These are phyloP conservation scores for Aphelocoma californica DNA, from an alignment of 2,797 vertebrate genomes.

Conservation along the genomic window DNA sequence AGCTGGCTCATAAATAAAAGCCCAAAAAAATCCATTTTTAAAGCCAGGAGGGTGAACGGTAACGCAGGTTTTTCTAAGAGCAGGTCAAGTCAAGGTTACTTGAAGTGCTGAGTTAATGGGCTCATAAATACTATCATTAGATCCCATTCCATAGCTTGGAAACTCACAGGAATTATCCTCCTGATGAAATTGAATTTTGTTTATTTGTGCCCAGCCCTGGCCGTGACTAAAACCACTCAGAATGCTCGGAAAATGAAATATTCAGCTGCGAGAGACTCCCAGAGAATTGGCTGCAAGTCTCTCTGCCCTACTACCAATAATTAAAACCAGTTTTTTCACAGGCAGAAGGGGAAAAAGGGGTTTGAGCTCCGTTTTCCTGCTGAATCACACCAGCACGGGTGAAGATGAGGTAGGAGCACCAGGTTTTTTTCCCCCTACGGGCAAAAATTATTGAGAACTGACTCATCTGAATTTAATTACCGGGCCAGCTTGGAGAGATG, in stretches of 20 bases:
- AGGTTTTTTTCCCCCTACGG: background rate
- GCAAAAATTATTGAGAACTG: constrained; percentile 53
- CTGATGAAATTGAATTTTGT: background rate
- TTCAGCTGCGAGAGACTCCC: constrained; percentile 42
- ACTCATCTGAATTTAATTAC: constrained; percentile 45
- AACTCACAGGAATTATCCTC: background rate
- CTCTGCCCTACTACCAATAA: constrained; percentile 56
- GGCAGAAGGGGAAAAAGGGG: background rate
- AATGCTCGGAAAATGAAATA: constrained; percentile 54
- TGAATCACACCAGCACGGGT: constrained; percentile 40
- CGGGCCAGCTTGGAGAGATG: background rate
- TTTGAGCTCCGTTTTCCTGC: constrained; percentile 31
- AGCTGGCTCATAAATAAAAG: background rate
- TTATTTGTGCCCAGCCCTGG: background rate
- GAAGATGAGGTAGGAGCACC: constrained; percentile 12
- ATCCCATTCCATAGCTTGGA: background rate
- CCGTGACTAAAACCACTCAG: constrained; percentile 27
- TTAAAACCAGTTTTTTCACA: constrained; percentile 49
- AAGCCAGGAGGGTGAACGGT: background rate
- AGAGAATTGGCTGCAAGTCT: constrained; percentile 48
- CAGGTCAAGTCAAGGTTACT: background rate
- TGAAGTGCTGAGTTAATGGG: background rate
- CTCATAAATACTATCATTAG: background rate
- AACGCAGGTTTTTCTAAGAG: background rate
- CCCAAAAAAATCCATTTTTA: background rate